Evolutionary conservation across 2,797 vertebrate genomes (phyloP), one percentile per base, ranked within the genome.

Genomic region (Bovichtus variegatus): DNA sequence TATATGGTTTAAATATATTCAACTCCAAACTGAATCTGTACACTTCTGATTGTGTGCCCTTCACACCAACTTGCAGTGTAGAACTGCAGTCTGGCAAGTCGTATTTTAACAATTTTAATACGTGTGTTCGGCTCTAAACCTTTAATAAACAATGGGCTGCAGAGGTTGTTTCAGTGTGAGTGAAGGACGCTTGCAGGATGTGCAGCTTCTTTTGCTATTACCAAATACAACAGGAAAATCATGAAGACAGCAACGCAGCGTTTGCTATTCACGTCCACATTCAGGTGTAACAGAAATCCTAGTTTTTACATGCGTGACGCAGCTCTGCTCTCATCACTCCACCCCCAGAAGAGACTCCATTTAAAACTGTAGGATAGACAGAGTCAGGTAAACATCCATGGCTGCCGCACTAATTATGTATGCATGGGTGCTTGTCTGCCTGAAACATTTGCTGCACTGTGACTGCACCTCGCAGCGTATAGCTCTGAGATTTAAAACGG

Each of bases 321-420:
- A 58, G 73, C 23, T 2, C 50, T 61, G 63, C 66, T 1, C 53
- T 62, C 67, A 18, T 51, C 80, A 8, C 61, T 36, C 38, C 60
- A 1, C 61, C 64, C 63, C 40, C 43, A 23, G 74, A 57, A 46
- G 65, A 83, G 71, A 31, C 49, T 18, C 73, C 40, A 7, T 74
- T 78, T 76, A 50, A 71, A 64, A 84, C 71, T 2, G 40, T 66
- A 19, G 57, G 71, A 78, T 57, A 72, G 65, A 82, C 71, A 34
- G 51, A 82, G 77, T 53, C 76, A 83, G 81, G 81, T 84, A 76
- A 83, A 87, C 80, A 80, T 58, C 80, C 59, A 77, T 44, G 67
- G 83, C 81, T 68, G 73, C 34, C 63, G 1, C 13, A 0, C 80
- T 83, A 7, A 75, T 87, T 80, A 72, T 81, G 73, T 58, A 83